Evolutionary conservation across 2,888 invertebrate genomes (phyloP), one percentile per base, ranked within the genome.

Genomic region (Cephus sareptanus): DNA sequence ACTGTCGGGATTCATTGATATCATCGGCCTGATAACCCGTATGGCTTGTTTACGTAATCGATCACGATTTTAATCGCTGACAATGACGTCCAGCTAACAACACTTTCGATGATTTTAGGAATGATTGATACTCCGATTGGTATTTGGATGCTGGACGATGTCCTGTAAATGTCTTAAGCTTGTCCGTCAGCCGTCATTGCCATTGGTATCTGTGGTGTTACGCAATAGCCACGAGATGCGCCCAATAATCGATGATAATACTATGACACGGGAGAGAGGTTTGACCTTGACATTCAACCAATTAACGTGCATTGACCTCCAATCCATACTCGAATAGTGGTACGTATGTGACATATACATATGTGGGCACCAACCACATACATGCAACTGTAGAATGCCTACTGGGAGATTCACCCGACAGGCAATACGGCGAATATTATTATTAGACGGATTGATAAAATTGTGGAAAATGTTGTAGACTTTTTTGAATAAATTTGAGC

Each of bases 251-350:
- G 87, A 90, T 90, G 89, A 89, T 90, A 91, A 91, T 91, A 88
- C 88, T 87, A 90, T 91, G 90, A 90, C 84, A 83, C 83, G 84
- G 85, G 85, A 81, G 84, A 84, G 88, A 86, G 88, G 87, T 90
- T 89, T 86, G 89, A 89, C 91, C 91, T 91, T 91, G 91, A 91
- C 91, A 91, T 86, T 90, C 91, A 85, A 90, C 88, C 90, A 91
- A 91, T 91, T 91, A 91, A 87, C 89, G 89, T 86, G 83, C 89
- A 85, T 88, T 85, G 89, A 91, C 90, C 90, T 88, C 87, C 87
- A 84, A 80, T 88, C 82, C 83, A 86, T 84, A 84, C 86, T 85
- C 87, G 88, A 88, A 87, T 89, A 87, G 86, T 86, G 85, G 86
- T 77, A 78, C 80, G 79, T 80, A 76, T 83, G 83, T 81, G 85